phyloP scores from a whole-genome alignment of 2,888 invertebrate species.

The Eristalis arbustorum region DNA sequence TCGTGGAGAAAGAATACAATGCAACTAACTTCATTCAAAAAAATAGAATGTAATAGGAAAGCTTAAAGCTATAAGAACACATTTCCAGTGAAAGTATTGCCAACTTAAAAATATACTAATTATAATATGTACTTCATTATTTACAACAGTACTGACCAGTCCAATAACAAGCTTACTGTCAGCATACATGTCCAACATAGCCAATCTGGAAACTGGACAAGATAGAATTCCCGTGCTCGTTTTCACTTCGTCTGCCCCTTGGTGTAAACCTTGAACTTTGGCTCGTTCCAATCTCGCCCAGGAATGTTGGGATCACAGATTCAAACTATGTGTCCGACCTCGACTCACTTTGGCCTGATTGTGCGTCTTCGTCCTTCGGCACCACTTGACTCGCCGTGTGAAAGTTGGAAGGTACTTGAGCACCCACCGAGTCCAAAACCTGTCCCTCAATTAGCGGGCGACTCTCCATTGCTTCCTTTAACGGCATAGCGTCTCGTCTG shows the following conservation, averaged over 20 bases:
- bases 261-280: constrained; percentile 57
- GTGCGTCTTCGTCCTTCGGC: constrained; percentile 23
- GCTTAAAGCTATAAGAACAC: no score
- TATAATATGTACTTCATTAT: no score
- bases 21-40: no score
- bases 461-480: constrained; percentile 25
- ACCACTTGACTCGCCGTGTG: constrained; percentile 55
- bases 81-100: no score
- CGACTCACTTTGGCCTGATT: constrained; percentile 16
- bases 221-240: constrained; percentile 68
- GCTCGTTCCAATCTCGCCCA: constrained; percentile 70
- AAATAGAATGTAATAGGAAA: no score
- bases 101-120: no score
- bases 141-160: no score
- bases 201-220: constrained; percentile 70
- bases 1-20: no score
- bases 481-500: not conserved
- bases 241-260: constrained; percentile 71
- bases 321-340: constrained; percentile 56
- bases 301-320: constrained; percentile 70
- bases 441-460: constrained; percentile 37
- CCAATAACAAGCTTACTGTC: no score
- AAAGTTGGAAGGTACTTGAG: constrained; percentile 57
- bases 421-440: constrained; percentile 57
- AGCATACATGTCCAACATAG: no score